Base-by-base conservation (phyloP, 2,797 vertebrate genomes). In the Kryptopterus vitreolus region DNA sequence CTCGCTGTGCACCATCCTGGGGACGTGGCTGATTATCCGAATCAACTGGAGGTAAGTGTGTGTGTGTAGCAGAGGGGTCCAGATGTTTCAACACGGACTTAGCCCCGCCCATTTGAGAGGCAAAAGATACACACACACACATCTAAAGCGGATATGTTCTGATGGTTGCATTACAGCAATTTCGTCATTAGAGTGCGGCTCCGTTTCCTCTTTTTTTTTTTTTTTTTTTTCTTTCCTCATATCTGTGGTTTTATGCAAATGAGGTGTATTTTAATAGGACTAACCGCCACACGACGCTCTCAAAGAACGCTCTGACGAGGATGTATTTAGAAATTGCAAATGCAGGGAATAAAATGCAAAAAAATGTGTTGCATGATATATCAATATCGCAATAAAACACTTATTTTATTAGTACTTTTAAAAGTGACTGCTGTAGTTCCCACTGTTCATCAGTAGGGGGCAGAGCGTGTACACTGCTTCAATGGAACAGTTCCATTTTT, bases 11-110 rank as follows among this genome's bases (percentile, higher is more conserved):
- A 96, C 95, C 0, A 89, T 96, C 82, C 88, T 97, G 8, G 95
- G 95, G 87, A 95, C 95, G 82, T 97, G 95, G 95, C 85, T 94
- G n/a, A 95, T 97, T 77, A 92, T 97, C 83, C 95, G 93, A 84
- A 89, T 92, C 83, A 93, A 87, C 82, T 95, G 95, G 91, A 90
- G 92, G 96, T 97, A 85, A 92, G 92, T 62, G 18, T 76, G 2
- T 0, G 71, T 13, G 66, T 13, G 22, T 46, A 12, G 46, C 35
- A 24, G 22, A n/a, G n/a, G n/a, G n/a, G 22, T 43, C 38, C 38
- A 22, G 33, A 38, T 43, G n/a, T 11, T 43, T 65, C 24, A 24
- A 43, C 35, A 4, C 9, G 18, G 18, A 1, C 15, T 1, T 50
- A 69, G 12, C 38, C 6, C 66, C 24, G 7, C 66, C 48, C 48